A percentile compares a stretch with the other conserved stretches of the same genome.
Conservation (phyloP, 2,888 invertebrate species). For the Cybosia mesomella region DNA sequence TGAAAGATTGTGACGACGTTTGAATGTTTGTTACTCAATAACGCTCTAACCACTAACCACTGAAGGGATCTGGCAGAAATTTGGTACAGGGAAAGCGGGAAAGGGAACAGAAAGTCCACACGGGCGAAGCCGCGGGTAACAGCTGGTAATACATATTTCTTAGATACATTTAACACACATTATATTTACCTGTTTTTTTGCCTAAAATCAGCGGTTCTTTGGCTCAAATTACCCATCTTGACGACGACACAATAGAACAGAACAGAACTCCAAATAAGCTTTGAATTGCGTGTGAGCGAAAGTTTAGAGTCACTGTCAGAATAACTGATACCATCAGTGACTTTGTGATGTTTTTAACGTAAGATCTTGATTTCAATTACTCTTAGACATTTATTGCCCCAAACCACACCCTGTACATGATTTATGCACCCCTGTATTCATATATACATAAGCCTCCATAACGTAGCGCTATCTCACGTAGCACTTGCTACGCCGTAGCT, state of each 20-base stretch:
- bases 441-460: slow-evolving; percentile 1
- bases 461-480: slow-evolving; percentile 16
- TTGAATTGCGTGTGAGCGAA: neutral
- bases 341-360: neutral
- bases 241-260: neutral
- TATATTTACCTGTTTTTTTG: too few relatives aligned
- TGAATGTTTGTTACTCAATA: too few relatives aligned
- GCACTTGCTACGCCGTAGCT: slow-evolving; percentile 26
- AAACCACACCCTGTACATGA: slow-evolving; percentile 5
- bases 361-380: neutral
- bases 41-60: too few relatives aligned
- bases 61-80: too few relatives aligned
- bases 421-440: slow-evolving; percentile 20
- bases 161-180: too few relatives aligned
- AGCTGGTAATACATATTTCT: too few relatives aligned
- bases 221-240: neutral
- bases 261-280: too few relatives aligned
- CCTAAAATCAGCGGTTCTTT: too few relatives aligned
- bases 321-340: neutral
- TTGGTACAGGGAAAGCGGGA: too few relatives aligned
- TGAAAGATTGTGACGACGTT: too few relatives aligned
- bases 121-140: too few relatives aligned
- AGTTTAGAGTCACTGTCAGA: neutral
- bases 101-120: too few relatives aligned
- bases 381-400: slow-evolving; percentile 5